phyloP scores from a whole-genome alignment of 2,888 invertebrate genomes.

The Athripsodes cinereus region DNA sequence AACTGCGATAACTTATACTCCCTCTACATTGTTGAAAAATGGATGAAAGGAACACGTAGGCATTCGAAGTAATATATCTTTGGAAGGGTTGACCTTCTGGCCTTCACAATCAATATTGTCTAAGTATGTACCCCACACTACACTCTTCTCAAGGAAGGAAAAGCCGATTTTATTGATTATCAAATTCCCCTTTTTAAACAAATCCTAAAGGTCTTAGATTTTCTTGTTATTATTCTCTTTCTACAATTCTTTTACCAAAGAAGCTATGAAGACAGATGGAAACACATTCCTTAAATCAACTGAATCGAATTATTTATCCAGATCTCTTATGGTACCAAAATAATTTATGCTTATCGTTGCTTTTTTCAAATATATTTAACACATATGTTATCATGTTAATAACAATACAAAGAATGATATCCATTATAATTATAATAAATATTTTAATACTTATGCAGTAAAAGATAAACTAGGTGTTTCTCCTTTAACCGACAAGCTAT shows the following conservation, averaged over 20 bases:
- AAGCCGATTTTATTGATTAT: not conserved
- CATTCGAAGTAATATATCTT: not conserved
- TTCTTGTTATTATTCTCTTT: not conserved
- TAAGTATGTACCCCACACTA: not conserved
- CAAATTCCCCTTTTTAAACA: not conserved
- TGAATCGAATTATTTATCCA: not conserved
- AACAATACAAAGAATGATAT: not conserved
- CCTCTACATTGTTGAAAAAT: not conserved
- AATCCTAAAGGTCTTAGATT: not conserved
- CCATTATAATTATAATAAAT: not conserved
- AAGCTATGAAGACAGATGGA: too few relatives aligned
- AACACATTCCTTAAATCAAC: too few relatives aligned
- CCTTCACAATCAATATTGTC: not conserved
- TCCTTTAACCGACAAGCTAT: too few relatives aligned
- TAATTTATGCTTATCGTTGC: not conserved
- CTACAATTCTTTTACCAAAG: too few relatives aligned
- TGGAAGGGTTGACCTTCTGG: not conserved
- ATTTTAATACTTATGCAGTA: not conserved
- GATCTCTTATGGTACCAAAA: not conserved
- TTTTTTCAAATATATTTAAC: not conserved
- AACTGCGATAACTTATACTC: not conserved
- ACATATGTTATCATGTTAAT: not conserved
- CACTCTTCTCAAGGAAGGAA: not conserved
- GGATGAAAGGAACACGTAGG: not conserved
- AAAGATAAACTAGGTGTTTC: too few relatives aligned